phyloP scores from a whole-genome alignment of 1,140 invertebrate genomes.

The Drosophila lacertosa region DNA sequence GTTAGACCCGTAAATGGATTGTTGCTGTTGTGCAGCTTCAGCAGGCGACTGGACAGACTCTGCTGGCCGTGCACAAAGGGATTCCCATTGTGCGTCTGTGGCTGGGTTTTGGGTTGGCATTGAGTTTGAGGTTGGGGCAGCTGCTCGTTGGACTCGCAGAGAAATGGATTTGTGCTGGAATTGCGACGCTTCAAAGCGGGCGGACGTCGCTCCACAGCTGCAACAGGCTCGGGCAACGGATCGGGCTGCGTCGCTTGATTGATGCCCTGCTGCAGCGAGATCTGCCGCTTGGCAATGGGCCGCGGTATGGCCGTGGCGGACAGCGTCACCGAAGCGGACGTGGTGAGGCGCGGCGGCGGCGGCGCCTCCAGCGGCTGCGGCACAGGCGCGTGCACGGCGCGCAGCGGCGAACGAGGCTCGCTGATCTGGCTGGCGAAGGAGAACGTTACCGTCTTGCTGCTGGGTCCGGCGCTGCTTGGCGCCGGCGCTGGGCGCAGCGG shows the following conservation, averaged over 20 bases:
- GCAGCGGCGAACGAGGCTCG: slow-evolving; percentile 46
- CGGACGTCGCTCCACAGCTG: slow-evolving; percentile 23
- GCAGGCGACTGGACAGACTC: slow-evolving; percentile 54
- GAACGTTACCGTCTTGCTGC: slow-evolving; percentile 75
- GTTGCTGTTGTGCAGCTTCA: slow-evolving; percentile 59
- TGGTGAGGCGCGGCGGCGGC: slow-evolving; percentile 83
- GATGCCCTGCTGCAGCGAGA: slow-evolving; percentile 64
- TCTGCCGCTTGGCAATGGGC: slow-evolving; percentile 69
- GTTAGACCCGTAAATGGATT: slow-evolving; percentile 71
- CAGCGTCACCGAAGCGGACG: slow-evolving; percentile 59
- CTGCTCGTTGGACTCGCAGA: slow-evolving; percentile 69
- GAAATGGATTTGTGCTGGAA: slow-evolving; percentile 80
- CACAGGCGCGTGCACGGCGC: slow-evolving; percentile 15
- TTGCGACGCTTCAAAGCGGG: slow-evolving; percentile 65
- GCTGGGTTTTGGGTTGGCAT: not conserved
- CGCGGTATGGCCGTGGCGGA: slow-evolving; percentile 71
- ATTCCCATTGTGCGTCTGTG: slow-evolving; percentile 53
- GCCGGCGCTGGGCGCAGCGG: slow-evolving; percentile 84
- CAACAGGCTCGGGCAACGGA: not conserved
- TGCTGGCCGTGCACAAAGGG: slow-evolving; percentile 54
- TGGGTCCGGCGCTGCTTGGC: slow-evolving; percentile 58
- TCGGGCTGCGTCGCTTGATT: slow-evolving; percentile 14
- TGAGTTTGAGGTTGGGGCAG: not conserved
- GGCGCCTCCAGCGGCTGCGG: slow-evolving; percentile 75
- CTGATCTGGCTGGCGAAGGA: slow-evolving; percentile 65